Base-by-base conservation (phyloP, 2,797 vertebrate genomes). In the Podargus strigoides region DNA sequence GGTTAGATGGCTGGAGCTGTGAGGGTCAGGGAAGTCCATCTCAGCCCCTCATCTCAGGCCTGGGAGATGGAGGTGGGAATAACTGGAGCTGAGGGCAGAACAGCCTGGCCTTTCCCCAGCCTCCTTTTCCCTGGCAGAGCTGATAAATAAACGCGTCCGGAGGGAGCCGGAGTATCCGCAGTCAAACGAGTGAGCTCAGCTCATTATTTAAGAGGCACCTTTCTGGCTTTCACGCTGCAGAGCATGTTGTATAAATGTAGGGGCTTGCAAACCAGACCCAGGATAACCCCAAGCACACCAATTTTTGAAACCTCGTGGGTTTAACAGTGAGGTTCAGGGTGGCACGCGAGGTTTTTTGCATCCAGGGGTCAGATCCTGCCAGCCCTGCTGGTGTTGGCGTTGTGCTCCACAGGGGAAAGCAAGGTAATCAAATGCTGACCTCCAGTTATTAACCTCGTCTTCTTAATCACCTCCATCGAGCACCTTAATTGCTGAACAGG, bases 381-480 rank as follows among this genome's bases (percentile, higher is more conserved):
- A 52, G 60, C 41, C 53, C 64, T 0, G 1, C 56, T 42, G 39
- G 22, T 21, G 13, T 9, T 6, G 3, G 50, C 2, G 3, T 9
- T 47, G n/a, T 6, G 78, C 53, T 76, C 50, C 22, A 42, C 77
- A 46, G 46, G 50, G 53, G 23, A 85, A 55, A 72, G 42, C 77
- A 34, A 90, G 77, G 84, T 41, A 82, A 85, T 87, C 62, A 94
- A 68, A 76, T 3, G 20, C 89, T 94, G 91, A 79, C 86, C 81
- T 70, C 59, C 34, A 23, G 36, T 82, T 63, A 90, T 92, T 89
- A 94, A 94, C 89, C 87, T 85, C 4, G 0, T 85, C 67, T 30
- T 76, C 73, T 94, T 93, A 85, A 89, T 95, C 81, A 70, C 30
- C 85, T 93, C 90, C 49, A 47, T 2, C 6, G 67, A 87, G 78